Conservation (phyloP, 2,888 invertebrate species). For the Euplagia quadripunctaria region DNA sequence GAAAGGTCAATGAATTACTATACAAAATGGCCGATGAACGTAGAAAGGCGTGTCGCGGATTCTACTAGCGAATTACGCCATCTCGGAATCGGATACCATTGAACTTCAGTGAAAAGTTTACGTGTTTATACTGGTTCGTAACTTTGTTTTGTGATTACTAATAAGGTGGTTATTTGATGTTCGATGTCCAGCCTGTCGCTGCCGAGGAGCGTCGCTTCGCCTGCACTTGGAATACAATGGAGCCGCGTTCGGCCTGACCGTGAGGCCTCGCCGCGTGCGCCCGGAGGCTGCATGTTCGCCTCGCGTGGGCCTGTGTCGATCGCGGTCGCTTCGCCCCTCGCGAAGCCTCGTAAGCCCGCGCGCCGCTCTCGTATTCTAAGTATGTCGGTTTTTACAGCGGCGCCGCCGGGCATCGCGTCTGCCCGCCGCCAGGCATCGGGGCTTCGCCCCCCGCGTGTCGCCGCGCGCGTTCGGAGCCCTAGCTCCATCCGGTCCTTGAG, state of each 20-base stretch:
- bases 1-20: slow-evolving; percentile 62
- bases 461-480: slow-evolving; percentile 86
- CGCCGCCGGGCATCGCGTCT: slow-evolving; percentile 79
- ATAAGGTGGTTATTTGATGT: slow-evolving; percentile 80
- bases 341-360: slow-evolving; percentile 78
- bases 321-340: slow-evolving; percentile 76
- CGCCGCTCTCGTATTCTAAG: slow-evolving; percentile 79
- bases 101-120: slow-evolving; percentile 84
- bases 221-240: slow-evolving; percentile 40
- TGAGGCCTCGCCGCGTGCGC: slow-evolving; percentile 80
- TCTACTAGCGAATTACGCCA: slow-evolving; percentile 71
- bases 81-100: slow-evolving; percentile 70
- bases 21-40: slow-evolving; percentile 84
- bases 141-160: slow-evolving; percentile 84
- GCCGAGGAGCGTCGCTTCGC: slow-evolving; percentile 55
- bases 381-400: slow-evolving; percentile 85
- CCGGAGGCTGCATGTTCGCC: slow-evolving; percentile 81
- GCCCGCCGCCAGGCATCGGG: slow-evolving; percentile 80
- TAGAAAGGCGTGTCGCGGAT: slow-evolving; percentile 83
- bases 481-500: slow-evolving; percentile 75
- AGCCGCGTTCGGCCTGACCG: slow-evolving; percentile 77
- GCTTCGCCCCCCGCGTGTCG: slow-evolving; percentile 73
- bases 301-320: slow-evolving; percentile 77
- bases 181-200: slow-evolving; percentile 51
- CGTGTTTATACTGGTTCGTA: slow-evolving; percentile 86